A percentile compares a stretch with the other conserved stretches of the same genome.
Evolutionary conservation across 1,140 invertebrate genomes (phyloP).

Genomic region (Gryllus bimaculatus): DNA sequence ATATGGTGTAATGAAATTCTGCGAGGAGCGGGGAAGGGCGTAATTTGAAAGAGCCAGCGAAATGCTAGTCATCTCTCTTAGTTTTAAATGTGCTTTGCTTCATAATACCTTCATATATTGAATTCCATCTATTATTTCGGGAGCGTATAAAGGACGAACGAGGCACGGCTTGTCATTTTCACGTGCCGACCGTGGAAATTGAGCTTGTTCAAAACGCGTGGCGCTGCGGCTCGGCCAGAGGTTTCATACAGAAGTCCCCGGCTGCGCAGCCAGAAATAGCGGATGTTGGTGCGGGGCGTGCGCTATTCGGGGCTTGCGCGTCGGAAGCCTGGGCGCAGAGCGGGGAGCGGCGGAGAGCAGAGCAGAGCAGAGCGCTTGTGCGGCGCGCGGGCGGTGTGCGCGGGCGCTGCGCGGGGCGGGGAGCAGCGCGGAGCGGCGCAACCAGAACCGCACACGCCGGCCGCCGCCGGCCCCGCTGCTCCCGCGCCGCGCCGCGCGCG

Average conservation of each 20-base stretch:
- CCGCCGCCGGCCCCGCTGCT: too few relatives aligned
- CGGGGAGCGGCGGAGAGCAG: too few relatives aligned
- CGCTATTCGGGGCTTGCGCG: background rate
- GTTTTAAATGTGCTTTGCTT: background rate
- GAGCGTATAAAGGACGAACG: background rate
- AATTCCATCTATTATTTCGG: background rate
- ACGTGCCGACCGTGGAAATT: too few relatives aligned
- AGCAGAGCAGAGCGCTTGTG: too few relatives aligned
- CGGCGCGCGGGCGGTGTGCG: too few relatives aligned
- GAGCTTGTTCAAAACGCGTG: background rate
- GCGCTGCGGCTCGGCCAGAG: background rate
- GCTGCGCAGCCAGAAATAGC: constrained; percentile 2
- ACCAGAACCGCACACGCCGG: too few relatives aligned
- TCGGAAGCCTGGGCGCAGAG: too few relatives aligned
- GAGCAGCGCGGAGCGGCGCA: too few relatives aligned
- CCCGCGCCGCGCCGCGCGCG: too few relatives aligned
- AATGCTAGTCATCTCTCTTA: background rate
- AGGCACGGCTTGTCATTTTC: too few relatives aligned
- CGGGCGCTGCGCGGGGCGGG: too few relatives aligned
- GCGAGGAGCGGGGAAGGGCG: background rate
- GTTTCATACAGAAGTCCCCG: background rate
- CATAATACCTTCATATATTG: background rate
- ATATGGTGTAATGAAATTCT: background rate
- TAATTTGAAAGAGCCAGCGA: background rate
- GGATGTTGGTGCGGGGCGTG: background rate